A percentile compares a stretch with the other conserved stretches of the same genome.
phyloP scores from a whole-genome alignment of 2,888 invertebrate genomes.

The Amorpha juglandis region DNA sequence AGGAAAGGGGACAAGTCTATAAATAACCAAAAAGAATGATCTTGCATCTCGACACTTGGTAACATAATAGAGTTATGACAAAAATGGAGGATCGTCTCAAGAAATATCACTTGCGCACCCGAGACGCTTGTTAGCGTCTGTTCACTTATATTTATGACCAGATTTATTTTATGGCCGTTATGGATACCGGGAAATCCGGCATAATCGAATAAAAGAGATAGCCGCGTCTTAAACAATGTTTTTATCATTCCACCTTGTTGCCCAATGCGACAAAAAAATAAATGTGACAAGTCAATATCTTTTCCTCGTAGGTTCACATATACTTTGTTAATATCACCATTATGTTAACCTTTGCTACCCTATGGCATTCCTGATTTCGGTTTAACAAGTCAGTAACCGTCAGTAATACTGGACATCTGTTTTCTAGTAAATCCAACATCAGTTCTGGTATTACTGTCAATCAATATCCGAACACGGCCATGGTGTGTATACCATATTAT shows the following conservation, averaged over 20 bases:
- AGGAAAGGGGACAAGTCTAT: background rate
- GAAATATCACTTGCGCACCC: constrained; percentile 82
- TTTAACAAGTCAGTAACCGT: no score
- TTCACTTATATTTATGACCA: constrained; percentile 81
- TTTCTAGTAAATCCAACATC: no score
- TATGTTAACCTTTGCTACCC: no score
- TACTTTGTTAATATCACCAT: no score
- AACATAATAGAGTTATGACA: constrained; percentile 82
- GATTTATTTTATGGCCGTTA: constrained; percentile 82
- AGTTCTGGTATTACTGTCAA: no score
- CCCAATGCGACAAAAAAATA: background rate
- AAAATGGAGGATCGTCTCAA: constrained; percentile 75
- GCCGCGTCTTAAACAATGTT: constrained; percentile 31
- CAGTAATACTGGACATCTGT: no score
- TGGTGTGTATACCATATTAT: no score
- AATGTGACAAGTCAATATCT: background rate
- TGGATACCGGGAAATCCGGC: constrained; percentile 63
- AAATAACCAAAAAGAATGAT: constrained; percentile 63
- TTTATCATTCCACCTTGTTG: constrained; percentile 8
- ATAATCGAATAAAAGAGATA: constrained; percentile 67
- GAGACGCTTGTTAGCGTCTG: constrained; percentile 84
- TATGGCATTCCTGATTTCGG: no score
- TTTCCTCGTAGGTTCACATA: background rate
- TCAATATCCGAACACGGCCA: no score
- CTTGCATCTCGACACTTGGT: constrained; percentile 78